Conservation (phyloP, 1,140 invertebrate genomes). For the Drosophila pseudoobscura region DNA sequence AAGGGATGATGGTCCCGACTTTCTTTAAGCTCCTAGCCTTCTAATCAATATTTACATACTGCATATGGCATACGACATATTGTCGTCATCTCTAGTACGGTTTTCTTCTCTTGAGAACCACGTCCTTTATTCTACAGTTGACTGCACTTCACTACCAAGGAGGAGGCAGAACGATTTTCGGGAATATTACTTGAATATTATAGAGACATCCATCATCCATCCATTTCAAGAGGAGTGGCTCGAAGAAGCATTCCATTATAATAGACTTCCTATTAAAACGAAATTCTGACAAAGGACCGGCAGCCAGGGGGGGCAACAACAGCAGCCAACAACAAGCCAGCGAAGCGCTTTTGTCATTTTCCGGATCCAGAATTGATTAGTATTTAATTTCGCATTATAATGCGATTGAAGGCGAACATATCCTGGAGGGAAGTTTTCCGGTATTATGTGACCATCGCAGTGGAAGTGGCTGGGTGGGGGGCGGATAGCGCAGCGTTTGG, state of each 20-base stretch:
- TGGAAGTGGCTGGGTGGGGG: not conserved
- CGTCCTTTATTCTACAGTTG: not conserved
- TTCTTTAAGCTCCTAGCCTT: too few species aligned
- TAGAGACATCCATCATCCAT: not conserved
- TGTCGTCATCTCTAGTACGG: too few species aligned
- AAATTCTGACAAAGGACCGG: constrained; percentile 20
- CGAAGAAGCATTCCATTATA: constrained; percentile 3
- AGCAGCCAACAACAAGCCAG: not conserved
- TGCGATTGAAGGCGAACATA: constrained; percentile 11
- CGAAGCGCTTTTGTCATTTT: constrained; percentile 43
- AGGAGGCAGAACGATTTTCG: too few species aligned
- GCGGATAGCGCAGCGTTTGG: too few species aligned
- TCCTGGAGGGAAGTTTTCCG: too few species aligned
- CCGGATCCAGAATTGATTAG: constrained; percentile 34
- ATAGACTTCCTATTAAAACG: constrained; percentile 33
- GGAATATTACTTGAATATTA: too few species aligned
- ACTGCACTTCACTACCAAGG: not conserved
- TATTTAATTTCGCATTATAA: constrained; percentile 51
- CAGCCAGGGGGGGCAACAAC: constrained; percentile 17
- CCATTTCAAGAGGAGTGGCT: too few species aligned
- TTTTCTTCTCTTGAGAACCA: too few species aligned
- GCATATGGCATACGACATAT: too few species aligned
- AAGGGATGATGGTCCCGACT: too few species aligned
- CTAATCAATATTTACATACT: too few species aligned
- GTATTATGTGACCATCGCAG: too few species aligned